Percentiles rank a stretch among this genome's conserved stretches.
These are phyloP conservation scores for Lycia hirtaria DNA, from an alignment of 2,888 invertebrate species.

Conservation along the genomic window DNA sequence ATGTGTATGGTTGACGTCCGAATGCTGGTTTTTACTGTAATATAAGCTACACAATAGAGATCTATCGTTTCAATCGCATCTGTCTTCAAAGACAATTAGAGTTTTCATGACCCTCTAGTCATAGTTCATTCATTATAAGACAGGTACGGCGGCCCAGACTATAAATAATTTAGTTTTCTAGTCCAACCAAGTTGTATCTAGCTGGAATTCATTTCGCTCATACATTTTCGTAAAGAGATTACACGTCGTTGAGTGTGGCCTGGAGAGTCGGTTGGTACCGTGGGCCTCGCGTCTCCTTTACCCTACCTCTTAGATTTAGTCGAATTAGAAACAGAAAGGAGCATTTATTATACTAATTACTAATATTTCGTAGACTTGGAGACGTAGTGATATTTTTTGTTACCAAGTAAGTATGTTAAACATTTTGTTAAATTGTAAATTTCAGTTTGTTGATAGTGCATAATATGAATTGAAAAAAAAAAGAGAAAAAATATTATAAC, in stretches of 20 bases:
- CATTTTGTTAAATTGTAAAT: conserved; percentile 60
- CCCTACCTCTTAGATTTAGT: conserved; percentile 63
- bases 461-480: conserved; percentile 12
- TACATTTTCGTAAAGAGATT: not conserved
- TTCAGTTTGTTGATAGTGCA: conserved; percentile 44
- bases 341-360: conserved; percentile 73
- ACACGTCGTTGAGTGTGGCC: not conserved
- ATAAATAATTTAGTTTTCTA: too few species aligned
- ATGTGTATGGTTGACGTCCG: too few species aligned
- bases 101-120: too few species aligned
- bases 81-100: too few species aligned
- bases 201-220: too few species aligned
- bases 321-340: conserved; percentile 51
- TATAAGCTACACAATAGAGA: too few species aligned
- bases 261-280: conserved; percentile 31
- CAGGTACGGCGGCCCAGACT: too few species aligned
- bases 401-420: conserved; percentile 71
- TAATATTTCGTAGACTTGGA: conserved; percentile 51
- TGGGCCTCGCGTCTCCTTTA: conserved; percentile 44
- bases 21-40: too few species aligned
- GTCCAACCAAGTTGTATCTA: too few species aligned
- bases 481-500: conserved; percentile 3
- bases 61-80: too few species aligned
- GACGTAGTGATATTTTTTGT: conserved; percentile 77
- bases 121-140: too few species aligned